Conservation (phyloP, 2,113 vertebrate genomes). For the Bubo scandiacus region DNA sequence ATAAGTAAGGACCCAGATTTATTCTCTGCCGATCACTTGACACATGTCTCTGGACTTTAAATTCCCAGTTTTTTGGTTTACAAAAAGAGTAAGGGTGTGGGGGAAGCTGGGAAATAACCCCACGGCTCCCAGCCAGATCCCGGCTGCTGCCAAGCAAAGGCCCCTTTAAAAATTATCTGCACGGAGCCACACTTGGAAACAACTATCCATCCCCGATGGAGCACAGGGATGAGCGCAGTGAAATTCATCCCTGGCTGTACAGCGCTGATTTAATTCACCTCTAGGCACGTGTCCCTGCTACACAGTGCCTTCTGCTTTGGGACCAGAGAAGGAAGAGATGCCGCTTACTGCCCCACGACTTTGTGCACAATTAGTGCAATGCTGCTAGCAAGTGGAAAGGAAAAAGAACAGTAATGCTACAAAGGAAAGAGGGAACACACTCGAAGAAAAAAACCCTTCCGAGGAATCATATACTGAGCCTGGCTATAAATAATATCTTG, state of each 20-base stretch:
- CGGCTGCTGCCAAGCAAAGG: background rate
- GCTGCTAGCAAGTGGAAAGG: background rate
- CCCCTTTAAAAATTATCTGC: background rate
- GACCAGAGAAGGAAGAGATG: background rate
- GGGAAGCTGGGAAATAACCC: background rate
- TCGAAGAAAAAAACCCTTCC: background rate
- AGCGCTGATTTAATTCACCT: background rate
- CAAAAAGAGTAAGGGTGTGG: background rate
- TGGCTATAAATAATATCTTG: slow-evolving; percentile 22
- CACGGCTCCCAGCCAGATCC: background rate
- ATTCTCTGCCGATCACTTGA: background rate
- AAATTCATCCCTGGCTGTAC: background rate
- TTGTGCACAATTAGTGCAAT: background rate
- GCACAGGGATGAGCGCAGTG: fast-evolving
- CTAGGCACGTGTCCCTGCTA: fast-evolving
- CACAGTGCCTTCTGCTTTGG: background rate
- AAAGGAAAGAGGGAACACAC: background rate
- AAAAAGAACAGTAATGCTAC: background rate
- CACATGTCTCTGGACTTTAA: background rate
- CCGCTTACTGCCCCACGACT: background rate
- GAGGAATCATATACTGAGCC: background rate
- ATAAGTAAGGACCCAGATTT: background rate
- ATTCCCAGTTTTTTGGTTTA: fast-evolving
- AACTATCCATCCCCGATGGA: fast-evolving
- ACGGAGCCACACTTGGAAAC: background rate